Base-by-base conservation (phyloP, 1,140 invertebrate species). In the Lasioglossum baleicum region DNA sequence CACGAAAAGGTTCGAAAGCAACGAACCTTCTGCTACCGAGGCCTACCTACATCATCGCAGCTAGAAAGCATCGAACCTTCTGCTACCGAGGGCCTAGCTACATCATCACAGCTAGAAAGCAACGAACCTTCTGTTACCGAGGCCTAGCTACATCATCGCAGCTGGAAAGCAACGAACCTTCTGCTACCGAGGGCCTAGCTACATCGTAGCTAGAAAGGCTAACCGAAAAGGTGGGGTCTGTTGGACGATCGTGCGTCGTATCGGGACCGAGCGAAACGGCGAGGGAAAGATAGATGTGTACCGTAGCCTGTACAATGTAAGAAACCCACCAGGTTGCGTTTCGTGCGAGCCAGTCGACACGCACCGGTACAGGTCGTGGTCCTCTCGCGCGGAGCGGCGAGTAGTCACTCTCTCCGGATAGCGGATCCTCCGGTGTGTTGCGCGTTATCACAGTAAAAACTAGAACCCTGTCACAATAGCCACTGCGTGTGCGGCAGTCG, bases 391-490 rank as follows among this genome's bases (percentile, higher is more conserved):
- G n/a, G n/a, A 3, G 64, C 22, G 20, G n/a, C 20, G 40, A 2
- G 63, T 2, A 4, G 31, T 6, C 63, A 2, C 17, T 4, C 35
- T 35, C 35, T 3, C 31, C 31, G 2, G 35, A 35, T 35, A 58
- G 8, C 44, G 51, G 51, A 51, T 61, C 42, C 58, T 71, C 48
- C 44, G 44, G 44, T 48, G 10, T 13, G 44, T 48, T 44, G 71
- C 26, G 26, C 20, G 51, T 17, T 79, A 79, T 79, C 76, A 79
- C 76, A 79, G 76, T 65, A 79, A 79, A 79, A 48, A 48, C 44
- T 42, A 7, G 40, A 72, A 79, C 76, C 69, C 76, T 73, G 76
- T 79, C 76, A 73, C 76, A 65, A 72, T 31, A 65, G 60, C 69
- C 51, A 6, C 60, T 8, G 7, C 26, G 75, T 42, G 58, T 35